Evolutionary conservation across 2,888 invertebrate species (phyloP).

Genomic region (Cataglyphis rosenhaueri): DNA sequence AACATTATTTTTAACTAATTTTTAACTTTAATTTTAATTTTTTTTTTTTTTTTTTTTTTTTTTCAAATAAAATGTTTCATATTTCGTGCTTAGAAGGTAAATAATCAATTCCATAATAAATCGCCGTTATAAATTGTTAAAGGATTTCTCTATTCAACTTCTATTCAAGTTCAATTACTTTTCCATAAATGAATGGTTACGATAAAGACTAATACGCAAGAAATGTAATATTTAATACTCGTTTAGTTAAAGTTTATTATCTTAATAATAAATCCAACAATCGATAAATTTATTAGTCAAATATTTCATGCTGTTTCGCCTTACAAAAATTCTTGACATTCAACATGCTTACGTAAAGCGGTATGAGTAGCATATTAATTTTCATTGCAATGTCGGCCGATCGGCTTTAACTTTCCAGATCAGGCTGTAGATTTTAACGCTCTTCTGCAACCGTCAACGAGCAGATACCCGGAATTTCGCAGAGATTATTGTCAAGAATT

Average conservation of each 20-base stretch:
- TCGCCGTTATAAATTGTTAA: not conserved
- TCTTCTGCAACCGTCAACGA: slow-evolving; percentile 3
- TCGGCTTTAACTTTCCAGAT: slow-evolving; percentile 14
- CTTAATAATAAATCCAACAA: slow-evolving; percentile 16
- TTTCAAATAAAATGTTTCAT: not conserved
- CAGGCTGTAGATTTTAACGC: not conserved
- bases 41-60: not conserved
- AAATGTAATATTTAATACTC: slow-evolving; percentile 24
- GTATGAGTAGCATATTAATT: slow-evolving; percentile 16
- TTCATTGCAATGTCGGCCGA: slow-evolving; percentile 19
- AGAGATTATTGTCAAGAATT: slow-evolving; percentile 24
- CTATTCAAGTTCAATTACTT: slow-evolving; percentile 6
- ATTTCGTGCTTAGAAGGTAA: not conserved
- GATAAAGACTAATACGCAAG: not conserved
- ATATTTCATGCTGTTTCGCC: slow-evolving; percentile 24
- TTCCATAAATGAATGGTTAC: not conserved
- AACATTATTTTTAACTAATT: not conserved
- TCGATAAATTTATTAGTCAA: slow-evolving; percentile 43
- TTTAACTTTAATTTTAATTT: not conserved
- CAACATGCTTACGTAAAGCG: slow-evolving; percentile 27
- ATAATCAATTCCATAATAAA: not conserved
- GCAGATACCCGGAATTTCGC: slow-evolving; percentile 10
- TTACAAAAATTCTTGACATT: slow-evolving; percentile 37
- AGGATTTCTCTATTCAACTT: not conserved
- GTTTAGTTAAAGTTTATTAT: slow-evolving; percentile 27